phyloP scores from a whole-genome alignment of 2,797 vertebrate species.

The Silurus aristotelis region DNA sequence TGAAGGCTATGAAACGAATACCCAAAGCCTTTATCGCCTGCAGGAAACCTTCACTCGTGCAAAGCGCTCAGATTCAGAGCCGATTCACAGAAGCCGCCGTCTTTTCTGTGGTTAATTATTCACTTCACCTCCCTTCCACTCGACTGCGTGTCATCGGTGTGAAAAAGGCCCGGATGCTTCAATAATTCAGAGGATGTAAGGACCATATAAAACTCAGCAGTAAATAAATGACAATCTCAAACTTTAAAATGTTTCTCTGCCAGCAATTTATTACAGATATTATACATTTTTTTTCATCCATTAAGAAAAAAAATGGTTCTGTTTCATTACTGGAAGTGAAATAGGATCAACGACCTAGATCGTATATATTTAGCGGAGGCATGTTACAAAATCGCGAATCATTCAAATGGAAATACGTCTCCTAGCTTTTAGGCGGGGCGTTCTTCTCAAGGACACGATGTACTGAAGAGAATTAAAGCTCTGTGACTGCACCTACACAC shows the following conservation, averaged over 20 bases:
- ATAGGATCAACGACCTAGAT: slow-evolving; percentile 69
- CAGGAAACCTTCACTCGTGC: slow-evolving; percentile 18
- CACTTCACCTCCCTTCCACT: slow-evolving; percentile 18
- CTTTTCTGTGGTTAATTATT: slow-evolving; percentile 41
- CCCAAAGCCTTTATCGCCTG: slow-evolving; percentile 8
- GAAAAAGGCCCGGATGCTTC: slow-evolving; percentile 48
- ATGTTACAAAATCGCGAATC: slow-evolving; percentile 62
- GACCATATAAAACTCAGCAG: slow-evolving; percentile 50
- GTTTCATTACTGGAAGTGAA: slow-evolving; percentile 62
- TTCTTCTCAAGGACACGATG: slow-evolving; percentile 59
- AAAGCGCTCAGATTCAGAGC: slow-evolving; percentile 20
- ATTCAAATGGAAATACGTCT: slow-evolving; percentile 60
- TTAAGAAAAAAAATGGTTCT: slow-evolving; percentile 59
- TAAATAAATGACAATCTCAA: slow-evolving; percentile 52
- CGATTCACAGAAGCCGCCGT: slow-evolving; percentile 27
- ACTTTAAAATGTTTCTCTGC: slow-evolving; percentile 53
- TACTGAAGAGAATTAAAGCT: slow-evolving; percentile 25
- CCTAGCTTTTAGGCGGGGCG: slow-evolving; percentile 43
- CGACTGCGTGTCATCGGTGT: slow-evolving; percentile 36
- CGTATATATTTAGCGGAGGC: slow-evolving; percentile 62
- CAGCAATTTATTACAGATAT: slow-evolving; percentile 37
- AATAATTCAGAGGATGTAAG: slow-evolving; percentile 47
- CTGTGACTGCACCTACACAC: slow-evolving; percentile 23
- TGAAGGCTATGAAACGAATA: slow-evolving; percentile 31
- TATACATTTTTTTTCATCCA: slow-evolving; percentile 52